Conservation (phyloP, 2,888 invertebrate genomes). For the Hydrotaea diabolus region DNA sequence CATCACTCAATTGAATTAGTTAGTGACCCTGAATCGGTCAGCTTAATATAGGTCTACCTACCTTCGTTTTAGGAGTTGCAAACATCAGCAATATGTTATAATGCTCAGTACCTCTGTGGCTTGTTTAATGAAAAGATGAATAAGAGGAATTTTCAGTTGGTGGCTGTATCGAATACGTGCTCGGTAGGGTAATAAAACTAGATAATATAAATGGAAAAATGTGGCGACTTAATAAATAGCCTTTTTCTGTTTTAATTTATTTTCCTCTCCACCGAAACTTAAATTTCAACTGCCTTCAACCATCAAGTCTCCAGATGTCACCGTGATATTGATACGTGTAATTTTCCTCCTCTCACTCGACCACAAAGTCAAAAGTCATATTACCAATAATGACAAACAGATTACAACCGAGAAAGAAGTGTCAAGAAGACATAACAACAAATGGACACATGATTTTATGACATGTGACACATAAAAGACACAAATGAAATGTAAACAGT, state of each 20-base stretch:
- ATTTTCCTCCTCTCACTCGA: not conserved
- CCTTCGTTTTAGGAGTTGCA: too few relatives aligned
- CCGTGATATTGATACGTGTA: not conserved
- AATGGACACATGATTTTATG: constrained; percentile 42
- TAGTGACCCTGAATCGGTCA: too few relatives aligned
- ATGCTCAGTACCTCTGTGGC: too few relatives aligned
- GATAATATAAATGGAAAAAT: too few relatives aligned
- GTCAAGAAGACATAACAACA: not conserved
- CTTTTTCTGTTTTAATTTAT: not conserved
- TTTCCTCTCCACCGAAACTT: not conserved
- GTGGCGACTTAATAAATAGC: too few relatives aligned
- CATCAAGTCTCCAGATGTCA: not conserved
- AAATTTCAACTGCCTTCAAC: not conserved
- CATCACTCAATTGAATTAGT: too few relatives aligned
- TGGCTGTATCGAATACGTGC: too few relatives aligned
- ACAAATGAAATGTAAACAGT: constrained; percentile 35
- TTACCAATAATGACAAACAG: constrained; percentile 40
- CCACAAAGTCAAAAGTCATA: not conserved
- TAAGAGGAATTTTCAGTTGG: too few relatives aligned
- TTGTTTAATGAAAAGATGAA: too few relatives aligned
- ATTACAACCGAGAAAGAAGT: not conserved
- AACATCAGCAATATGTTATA: too few relatives aligned
- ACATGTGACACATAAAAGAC: constrained; percentile 55
- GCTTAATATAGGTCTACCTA: too few relatives aligned
- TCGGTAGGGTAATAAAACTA: too few relatives aligned